These are phyloP conservation scores for Aurelia coerulea DNA, from an alignment of 30 jellyfish, hydroid and myxozoan species.

Conservation along the genomic window DNA sequence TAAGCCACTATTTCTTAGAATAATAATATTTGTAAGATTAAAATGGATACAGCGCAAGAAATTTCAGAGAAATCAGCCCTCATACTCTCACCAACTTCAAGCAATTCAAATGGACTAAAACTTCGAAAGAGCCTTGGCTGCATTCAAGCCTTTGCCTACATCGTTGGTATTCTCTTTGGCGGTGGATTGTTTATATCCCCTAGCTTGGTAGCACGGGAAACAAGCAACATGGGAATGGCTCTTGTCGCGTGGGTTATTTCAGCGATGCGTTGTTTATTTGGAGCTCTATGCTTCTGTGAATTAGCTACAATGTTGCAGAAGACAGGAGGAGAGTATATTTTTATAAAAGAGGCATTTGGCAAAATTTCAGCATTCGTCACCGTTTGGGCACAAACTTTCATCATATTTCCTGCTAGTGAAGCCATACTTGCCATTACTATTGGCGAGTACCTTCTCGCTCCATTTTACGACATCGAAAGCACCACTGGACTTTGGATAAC, in stretches of 20 bases:
- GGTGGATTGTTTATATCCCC: slow-evolving; percentile 34
- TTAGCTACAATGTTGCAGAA: slow-evolving; percentile 10
- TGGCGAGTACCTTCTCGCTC: slow-evolving; percentile 3
- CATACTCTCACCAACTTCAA: no score
- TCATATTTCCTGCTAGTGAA: not conserved
- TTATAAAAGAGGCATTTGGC: slow-evolving; percentile 11
- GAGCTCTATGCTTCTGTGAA: slow-evolving; percentile 19
- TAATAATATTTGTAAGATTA: no score
- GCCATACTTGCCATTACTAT: slow-evolving; percentile 13
- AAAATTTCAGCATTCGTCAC: not conserved
- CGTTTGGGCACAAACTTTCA: slow-evolving; percentile 19
- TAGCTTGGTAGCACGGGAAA: slow-evolving; percentile 16
- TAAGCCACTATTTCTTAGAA: no score
- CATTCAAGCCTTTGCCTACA: slow-evolving; percentile 4
- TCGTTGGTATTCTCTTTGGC: slow-evolving; percentile 11
- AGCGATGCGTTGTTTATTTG: not conserved
- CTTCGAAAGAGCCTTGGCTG: slow-evolving; percentile 6
- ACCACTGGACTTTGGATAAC: slow-evolving; percentile 7
- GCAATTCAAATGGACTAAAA: not conserved
- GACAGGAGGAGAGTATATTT: slow-evolving; percentile 18
- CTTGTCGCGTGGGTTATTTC: slow-evolving; percentile 24
- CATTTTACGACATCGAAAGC: slow-evolving; percentile 1
- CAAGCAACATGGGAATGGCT: slow-evolving; percentile 29
- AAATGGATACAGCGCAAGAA: no score
- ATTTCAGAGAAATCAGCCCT: no score